Base-by-base conservation (phyloP, 2,888 invertebrate genomes). In the Ennomos fuscantarius region DNA sequence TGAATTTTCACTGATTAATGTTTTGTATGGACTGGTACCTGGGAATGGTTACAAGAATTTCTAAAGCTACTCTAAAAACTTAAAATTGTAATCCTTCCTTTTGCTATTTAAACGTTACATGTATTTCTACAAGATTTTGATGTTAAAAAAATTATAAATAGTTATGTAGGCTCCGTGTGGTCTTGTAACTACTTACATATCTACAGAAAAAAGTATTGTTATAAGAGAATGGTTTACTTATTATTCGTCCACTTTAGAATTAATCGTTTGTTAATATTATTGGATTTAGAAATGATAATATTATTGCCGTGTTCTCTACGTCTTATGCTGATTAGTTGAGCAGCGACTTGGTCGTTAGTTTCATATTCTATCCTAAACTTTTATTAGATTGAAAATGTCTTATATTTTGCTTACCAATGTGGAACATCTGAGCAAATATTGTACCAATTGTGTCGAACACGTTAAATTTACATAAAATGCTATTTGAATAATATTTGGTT, bases 251-350 rank as follows among this genome's bases (percentile, higher is more conserved):
- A 49, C 15, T 12, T n/a, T 37, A 43, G 15, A 12, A 45, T 60
- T 60, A 32, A 44, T 37, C 1, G 24, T 24, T n/a, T 63, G 51
- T 46, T 51, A 57, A 62, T 48, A 52, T 63, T 64, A 47, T 47
- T 24, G 44, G 33, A 31, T 15, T 24, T 24, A 24, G 13, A 13
- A 1, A 2, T 63, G 59, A 62, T 58, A 39, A 35, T 55, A 63
- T 47, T 60, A 42, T 72, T 73, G 76, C 74, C 73, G 75, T 78
- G 73, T 65, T 69, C 47, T 67, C 48, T 59, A 62, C 62, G 73
- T 78, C 73, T 74, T 74, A 75, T 74, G 73, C 65, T 42, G 48
- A 64, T 71, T 73, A 71, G 72, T 69, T 73, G 55, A 59, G 39
- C 45, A 15, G 60, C 58, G 71, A 66, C 67, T 34, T 45, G 8